These are phyloP conservation scores for Aphaenogaster rudis DNA, from an alignment of 1,140 invertebrate genomes.

Conservation along the genomic window DNA sequence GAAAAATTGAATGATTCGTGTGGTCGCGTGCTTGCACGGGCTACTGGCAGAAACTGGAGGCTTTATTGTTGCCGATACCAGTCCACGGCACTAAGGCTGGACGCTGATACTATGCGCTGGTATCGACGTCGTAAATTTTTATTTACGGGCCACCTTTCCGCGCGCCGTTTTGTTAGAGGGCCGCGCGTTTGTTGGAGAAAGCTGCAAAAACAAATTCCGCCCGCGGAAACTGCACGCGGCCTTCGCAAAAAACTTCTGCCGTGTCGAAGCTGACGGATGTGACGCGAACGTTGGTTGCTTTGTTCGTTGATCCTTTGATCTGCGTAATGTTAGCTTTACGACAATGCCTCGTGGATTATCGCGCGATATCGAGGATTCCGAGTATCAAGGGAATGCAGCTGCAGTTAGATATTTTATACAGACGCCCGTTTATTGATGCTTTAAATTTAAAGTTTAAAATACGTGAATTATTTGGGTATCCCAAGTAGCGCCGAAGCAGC, in stretches of 20 bases:
- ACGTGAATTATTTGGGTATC: not conserved
- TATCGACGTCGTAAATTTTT: conserved; percentile 20
- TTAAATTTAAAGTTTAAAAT: not conserved
- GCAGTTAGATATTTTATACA: conserved; percentile 3
- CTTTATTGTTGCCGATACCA: conserved; percentile 30
- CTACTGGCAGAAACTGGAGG: conserved; percentile 31
- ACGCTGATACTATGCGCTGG: not conserved
- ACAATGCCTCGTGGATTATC: not conserved
- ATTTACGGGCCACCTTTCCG: not conserved
- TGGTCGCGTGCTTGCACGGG: conserved; percentile 58
- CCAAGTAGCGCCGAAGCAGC: not conserved
- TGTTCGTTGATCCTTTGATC: not conserved
- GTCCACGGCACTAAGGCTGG: not conserved
- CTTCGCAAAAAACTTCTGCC: not conserved
- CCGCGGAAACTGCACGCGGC: not conserved
- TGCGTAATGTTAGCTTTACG: not conserved
- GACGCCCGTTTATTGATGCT: not conserved
- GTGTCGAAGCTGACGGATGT: not conserved
- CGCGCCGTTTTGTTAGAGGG: not conserved
- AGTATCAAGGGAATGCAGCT: not conserved
- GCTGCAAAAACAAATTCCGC: not conserved
- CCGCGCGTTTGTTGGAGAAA: not conserved
- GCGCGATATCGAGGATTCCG: not conserved
- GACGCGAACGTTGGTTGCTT: not conserved
- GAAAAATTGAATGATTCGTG: conserved; percentile 63